These are phyloP conservation scores for Tetragonisca angustula DNA, from an alignment of 2,888 invertebrate genomes.

Conservation along the genomic window DNA sequence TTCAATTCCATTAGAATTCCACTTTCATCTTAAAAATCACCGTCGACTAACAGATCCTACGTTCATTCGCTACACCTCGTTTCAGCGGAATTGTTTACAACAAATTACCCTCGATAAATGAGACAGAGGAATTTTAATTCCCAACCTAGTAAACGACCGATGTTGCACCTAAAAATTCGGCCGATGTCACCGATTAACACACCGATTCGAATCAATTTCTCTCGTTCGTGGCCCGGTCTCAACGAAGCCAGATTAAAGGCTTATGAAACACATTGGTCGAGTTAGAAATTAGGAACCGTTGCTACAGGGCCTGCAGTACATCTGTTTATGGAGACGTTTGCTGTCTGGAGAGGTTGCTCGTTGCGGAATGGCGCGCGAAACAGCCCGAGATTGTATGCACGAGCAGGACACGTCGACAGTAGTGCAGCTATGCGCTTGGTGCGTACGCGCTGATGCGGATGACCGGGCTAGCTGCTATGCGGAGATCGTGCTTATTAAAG, in stretches of 20 bases:
- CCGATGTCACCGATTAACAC: constrained; percentile 2
- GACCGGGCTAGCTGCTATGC: constrained; percentile 53
- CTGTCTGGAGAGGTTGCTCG: not conserved
- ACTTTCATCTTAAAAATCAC: too few species aligned
- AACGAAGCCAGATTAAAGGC: constrained; percentile 40
- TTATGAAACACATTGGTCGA: not conserved
- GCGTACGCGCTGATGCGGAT: constrained; percentile 55
- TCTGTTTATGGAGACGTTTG: constrained; percentile 23
- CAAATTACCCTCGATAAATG: too few species aligned
- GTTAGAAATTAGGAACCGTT: constrained; percentile 2
- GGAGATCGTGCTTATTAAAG: constrained; percentile 59
- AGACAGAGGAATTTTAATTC: too few species aligned
- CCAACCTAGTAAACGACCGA: not conserved
- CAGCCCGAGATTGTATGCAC: constrained; percentile 3
- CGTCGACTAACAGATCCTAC: too few species aligned
- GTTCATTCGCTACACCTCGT: too few species aligned
- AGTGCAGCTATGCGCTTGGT: constrained; percentile 43
- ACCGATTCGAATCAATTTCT: constrained; percentile 10
- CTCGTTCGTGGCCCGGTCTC: not conserved
- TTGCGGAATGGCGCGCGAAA: not conserved
- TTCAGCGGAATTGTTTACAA: too few species aligned
- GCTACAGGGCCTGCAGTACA: constrained; percentile 6
- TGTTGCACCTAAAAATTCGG: not conserved
- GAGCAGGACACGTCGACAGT: constrained; percentile 18
- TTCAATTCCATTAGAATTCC: too few species aligned